phyloP scores from a whole-genome alignment of 2,113 vertebrate genomes.

The Tiliqua scincoides region DNA sequence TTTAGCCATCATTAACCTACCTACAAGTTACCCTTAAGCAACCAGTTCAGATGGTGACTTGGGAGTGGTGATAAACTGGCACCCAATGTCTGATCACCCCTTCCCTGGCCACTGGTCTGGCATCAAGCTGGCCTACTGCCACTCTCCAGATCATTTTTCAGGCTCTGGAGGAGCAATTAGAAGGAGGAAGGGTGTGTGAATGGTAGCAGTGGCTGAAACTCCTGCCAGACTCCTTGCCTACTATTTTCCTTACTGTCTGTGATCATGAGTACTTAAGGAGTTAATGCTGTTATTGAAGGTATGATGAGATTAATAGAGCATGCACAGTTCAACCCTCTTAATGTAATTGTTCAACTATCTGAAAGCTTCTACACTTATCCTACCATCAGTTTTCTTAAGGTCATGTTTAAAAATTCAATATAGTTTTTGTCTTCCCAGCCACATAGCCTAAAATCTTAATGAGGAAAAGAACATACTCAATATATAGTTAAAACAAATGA shows the following conservation, averaged over 20 bases:
- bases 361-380: conserved; percentile 12
- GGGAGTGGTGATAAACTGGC: too few relatives aligned
- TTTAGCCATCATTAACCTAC: not conserved
- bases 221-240: not conserved
- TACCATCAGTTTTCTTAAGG: not conserved
- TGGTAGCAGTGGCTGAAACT: too few relatives aligned
- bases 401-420: not conserved
- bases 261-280: conserved; percentile 42
- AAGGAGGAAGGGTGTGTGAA: too few relatives aligned
- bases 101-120: too few relatives aligned
- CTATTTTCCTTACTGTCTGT: not conserved
- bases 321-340: not conserved
- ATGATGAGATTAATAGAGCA: not conserved
- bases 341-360: conserved; percentile 28
- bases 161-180: too few relatives aligned
- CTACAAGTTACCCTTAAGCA: too few relatives aligned
- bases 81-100: too few relatives aligned
- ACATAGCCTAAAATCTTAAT: not conserved
- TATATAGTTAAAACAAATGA: not conserved
- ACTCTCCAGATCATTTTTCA: too few relatives aligned
- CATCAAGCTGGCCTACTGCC: too few relatives aligned
- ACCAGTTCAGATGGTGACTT: too few relatives aligned
- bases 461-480: conserved; percentile 14
- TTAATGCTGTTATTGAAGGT: not conserved
- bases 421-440: not conserved